Base-by-base conservation (phyloP, 2,888 invertebrate genomes). In the Ypsolopha sequella region DNA sequence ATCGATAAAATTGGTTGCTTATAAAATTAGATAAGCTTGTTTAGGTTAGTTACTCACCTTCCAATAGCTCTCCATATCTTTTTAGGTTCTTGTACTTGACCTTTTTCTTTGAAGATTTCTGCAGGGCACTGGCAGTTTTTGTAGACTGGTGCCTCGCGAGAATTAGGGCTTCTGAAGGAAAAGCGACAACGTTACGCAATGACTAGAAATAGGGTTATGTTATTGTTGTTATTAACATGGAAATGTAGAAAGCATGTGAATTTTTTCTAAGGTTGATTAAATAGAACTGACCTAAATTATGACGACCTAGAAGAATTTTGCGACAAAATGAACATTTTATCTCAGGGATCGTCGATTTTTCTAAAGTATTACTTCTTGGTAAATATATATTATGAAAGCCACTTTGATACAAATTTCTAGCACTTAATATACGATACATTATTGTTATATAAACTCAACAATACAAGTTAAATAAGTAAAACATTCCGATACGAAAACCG, bases 51-150 rank as follows among this genome's bases (percentile, higher is more conserved):
- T 39, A 50, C 70, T 60, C 74, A 93, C 93, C 91, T 87, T 92
- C 89, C 55, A 93, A 71, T 7, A 93, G 72, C 66, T 93, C 93
- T 8, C 90, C 89, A 77, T 90, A 92, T 65, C 90, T 90, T 60
- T 89, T 88, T 50, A 64, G 73, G 53, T 71, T 75, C 64, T 85
- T 88, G 56, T 80, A 76, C 56, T 77, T 76, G 52, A 74, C 73
- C 60, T 86, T 88, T 63, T 88, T 88, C 51, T 79, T 73, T 8
- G 72, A 61, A 6, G 77, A 66, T 60, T 67, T 73, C 35, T 57
- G 55, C 51, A 79, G 58, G 13, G 70, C 68, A 56, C 70, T 85
- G 55, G 77, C 82, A 36, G 82, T 74, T 69, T 67, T 80, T 34
- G 86, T 86, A 48, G 86, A 85, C 56, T 84, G 84, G 58, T 81